Evolutionary conservation across 2,113 vertebrate species (phyloP).

Genomic region (Myanophis thanlyinensis): DNA sequence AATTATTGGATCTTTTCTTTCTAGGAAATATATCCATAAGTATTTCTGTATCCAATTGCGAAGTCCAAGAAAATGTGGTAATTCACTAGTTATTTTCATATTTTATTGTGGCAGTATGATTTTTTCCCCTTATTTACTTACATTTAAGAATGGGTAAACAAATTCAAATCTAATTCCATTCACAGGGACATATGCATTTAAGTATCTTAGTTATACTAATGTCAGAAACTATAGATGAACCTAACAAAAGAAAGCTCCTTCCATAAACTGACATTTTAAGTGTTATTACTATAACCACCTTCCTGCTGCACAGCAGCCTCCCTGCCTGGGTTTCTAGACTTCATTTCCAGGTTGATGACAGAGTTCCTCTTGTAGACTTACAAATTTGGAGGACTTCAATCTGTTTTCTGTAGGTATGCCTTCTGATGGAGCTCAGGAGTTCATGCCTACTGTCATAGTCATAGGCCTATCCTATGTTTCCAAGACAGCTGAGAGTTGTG

Average conservation of each 20-base stretch:
- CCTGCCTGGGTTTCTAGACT: neutral
- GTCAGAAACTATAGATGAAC: neutral
- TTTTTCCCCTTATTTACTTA: neutral
- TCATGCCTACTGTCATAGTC: neutral
- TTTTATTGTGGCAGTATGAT: neutral
- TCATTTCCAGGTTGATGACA: neutral
- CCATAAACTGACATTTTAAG: neutral
- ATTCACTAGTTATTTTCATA: slow-evolving; percentile 50
- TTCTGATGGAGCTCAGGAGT: neutral
- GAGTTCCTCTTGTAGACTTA: neutral
- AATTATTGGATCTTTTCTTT: slow-evolving; percentile 56
- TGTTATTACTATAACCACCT: neutral
- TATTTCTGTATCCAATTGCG: slow-evolving; percentile 96
- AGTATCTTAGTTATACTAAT: neutral
- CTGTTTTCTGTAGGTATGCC: neutral
- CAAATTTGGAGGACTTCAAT: neutral
- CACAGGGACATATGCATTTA: neutral
- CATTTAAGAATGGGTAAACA: neutral
- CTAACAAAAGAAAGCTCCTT: neutral
- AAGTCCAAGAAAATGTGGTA: slow-evolving; percentile 98
- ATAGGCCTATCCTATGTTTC: neutral
- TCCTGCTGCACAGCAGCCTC: neutral
- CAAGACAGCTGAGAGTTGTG: neutral
- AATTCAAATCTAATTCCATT: neutral
- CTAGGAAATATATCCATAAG: slow-evolving; percentile 92